Evolutionary conservation across 1,140 invertebrate genomes (phyloP), one percentile per base, ranked within the genome.

Genomic region (Luehdorfia chinensis): DNA sequence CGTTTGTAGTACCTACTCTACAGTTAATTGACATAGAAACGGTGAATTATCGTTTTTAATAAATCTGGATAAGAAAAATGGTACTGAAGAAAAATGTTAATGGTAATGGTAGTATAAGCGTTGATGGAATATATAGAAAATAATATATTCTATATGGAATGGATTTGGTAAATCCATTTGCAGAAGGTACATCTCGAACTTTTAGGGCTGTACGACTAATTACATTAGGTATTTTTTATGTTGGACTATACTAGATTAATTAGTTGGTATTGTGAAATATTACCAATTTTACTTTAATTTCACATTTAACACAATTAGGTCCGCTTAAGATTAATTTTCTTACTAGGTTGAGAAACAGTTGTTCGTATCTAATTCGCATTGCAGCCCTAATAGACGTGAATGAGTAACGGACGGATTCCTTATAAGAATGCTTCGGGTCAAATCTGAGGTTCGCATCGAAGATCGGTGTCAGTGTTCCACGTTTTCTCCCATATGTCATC

Each of bases 401-500:
- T 64, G 59, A 64, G 45, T 81, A 81, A 81, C 75, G 75, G 70
- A 53, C 54, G 57, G 55, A 62, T 71, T 64, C 75, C 76, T 62
- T 80, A 76, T 73, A 77, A 65, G 76, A 75, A 66, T 69, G 60
- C 61, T 49, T 34, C 57, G 56, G 75, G 75, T 78, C 75, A 76
- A 62, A 77, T 72, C 71, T 62, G 62, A 64, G 69, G 71, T 70
- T 75, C 65, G 65, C 59, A 70, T 68, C 64, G 57, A 48, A 63
- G 65, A 81, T 78, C 60, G 65, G 71, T 78, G 77, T 75, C 71
- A 81, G 73, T 76, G 59, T 75, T 66, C 62, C 70, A 68, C 68
- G 77, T 68, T 81, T 80, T 78, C 75, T 81, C 75, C 67, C 65
- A 81, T 73, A 75, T 77, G 72, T 75, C 73, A 72, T 72, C 63